Conservation (phyloP, 35 echinoderm and acorn worm species). For the Acanthaster planci region DNA sequence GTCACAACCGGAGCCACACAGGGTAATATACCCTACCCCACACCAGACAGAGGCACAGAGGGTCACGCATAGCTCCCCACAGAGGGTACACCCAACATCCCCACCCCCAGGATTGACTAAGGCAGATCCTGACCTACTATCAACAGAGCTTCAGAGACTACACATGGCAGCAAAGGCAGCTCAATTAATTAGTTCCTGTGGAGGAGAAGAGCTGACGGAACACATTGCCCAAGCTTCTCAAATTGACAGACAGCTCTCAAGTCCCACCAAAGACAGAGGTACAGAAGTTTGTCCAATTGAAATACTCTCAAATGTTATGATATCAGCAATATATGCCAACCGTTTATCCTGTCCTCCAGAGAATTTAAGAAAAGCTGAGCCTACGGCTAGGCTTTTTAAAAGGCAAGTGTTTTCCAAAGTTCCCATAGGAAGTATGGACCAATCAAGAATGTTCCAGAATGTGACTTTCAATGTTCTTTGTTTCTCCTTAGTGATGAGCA, state of each 20-base stretch:
- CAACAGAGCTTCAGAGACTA: constrained; percentile 75
- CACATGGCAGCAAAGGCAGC: constrained; percentile 31
- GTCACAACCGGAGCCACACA: background rate
- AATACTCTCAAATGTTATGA: background rate
- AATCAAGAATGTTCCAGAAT: no score
- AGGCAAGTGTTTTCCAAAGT: no score
- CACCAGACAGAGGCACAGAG: background rate
- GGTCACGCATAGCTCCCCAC: background rate
- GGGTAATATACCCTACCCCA: background rate
- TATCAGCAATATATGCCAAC: no score
- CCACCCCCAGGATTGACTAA: constrained; percentile 79
- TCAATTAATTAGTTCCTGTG: constrained; percentile 22
- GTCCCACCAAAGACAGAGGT: constrained; percentile 33
- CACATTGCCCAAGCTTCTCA: constrained; percentile 1
- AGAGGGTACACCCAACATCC: background rate
- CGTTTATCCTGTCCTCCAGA: no score
- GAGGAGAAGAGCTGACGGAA: constrained; percentile 15
- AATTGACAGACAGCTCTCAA: background rate
- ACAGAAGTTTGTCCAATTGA: background rate
- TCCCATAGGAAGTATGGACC: no score
- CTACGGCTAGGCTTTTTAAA: no score
- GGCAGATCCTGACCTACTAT: constrained; percentile 62
- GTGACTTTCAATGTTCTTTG: no score
- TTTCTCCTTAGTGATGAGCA: constrained; percentile 3
- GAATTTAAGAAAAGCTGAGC: no score